A percentile compares a stretch with the other conserved stretches of the same genome.
These are phyloP conservation scores for Cerceris ruficornis DNA, from an alignment of 2,888 invertebrate genomes.

Conservation along the genomic window DNA sequence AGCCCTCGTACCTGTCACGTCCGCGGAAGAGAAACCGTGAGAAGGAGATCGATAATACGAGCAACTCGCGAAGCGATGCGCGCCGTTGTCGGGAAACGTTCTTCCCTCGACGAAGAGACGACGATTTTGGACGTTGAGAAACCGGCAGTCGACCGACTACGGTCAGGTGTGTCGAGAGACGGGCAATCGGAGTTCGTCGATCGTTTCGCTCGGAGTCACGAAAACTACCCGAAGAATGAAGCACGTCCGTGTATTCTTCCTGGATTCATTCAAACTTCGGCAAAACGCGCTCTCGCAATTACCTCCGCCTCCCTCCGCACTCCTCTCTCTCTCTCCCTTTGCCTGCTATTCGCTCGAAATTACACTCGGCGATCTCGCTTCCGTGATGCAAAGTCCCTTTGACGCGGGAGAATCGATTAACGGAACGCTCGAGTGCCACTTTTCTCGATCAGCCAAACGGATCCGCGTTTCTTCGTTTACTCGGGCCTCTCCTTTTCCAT, in stretches of 20 bases:
- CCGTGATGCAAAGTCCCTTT: no score
- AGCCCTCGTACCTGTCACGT: constrained; percentile 28
- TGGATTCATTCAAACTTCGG: constrained; percentile 5
- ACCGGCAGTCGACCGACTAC: background rate
- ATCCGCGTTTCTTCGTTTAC: no score
- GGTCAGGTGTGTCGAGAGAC: constrained; percentile 28
- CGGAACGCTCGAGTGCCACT: no score
- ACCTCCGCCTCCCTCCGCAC: background rate
- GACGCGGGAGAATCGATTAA: no score
- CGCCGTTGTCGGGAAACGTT: constrained; percentile 19
- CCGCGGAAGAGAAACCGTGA: constrained; percentile 75
- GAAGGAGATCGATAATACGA: constrained; percentile 76
- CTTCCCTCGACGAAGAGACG: constrained; percentile 5
- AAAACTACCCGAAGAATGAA: background rate
- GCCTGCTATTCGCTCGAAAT: no score
- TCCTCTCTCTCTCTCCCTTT: background rate
- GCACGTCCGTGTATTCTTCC: background rate
- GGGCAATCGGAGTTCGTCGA: constrained; percentile 13
- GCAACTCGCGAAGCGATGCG: constrained; percentile 38
- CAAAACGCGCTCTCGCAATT: constrained; percentile 11
- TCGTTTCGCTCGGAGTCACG: constrained; percentile 7
- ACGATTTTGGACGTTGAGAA: constrained; percentile 8
- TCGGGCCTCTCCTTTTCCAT: no score
- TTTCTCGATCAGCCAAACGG: no score
- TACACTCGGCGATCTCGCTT: no score